Evolutionary conservation across 2,113 vertebrate genomes (phyloP), one percentile per base, ranked within the genome.

Genomic region (Carollia perspicillata): DNA sequence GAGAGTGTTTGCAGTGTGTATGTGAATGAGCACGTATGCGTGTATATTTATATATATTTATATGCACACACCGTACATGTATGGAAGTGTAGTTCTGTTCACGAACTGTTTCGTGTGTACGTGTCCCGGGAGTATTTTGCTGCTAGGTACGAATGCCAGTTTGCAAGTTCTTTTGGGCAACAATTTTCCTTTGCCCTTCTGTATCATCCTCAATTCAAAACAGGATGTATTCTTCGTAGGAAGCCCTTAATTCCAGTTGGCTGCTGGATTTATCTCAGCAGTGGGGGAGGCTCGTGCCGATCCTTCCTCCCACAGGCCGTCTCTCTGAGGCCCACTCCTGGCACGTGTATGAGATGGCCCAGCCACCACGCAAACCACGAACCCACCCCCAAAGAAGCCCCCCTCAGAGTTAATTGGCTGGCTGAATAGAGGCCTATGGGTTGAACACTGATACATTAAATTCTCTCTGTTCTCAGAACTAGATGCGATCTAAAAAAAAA

Each of bases 391-490:
- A 66, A 79, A 79, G 47, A 80, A 71, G 28, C 9, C 0, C 12
- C 28, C 7, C 2, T 84, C 20, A 49, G 35, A 66, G 92, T 77
- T 44, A 44, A n/a, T 14, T 89, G 49, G 26, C 14, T 90, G 71
- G 49, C 30, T 80, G 74, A 37, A 28, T 60, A 6, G 20, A 66
- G 3, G 49, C 12, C 11, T 47, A 10, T 0, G 16, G 16, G 40
- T 9, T 72, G 22, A 22, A 88, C 14, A 30, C 3, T 23, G n/a
- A 55, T 37, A 51, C 80, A 74, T 84, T 49, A 66, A 92, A 58
- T 28, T 1, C 75, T 66, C 60, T 96, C 65, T 80, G n/a, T 66
- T 92, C 37, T 75, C 47, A 51, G 49, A 79, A n/a, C 37, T 88
- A 60, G 10, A 10, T 16, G 16, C 20, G 65, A 86, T 69, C 84